Percentiles rank a stretch among this genome's conserved stretches.
Evolutionary conservation across 1,140 invertebrate genomes (phyloP).

Genomic region (Rhagoletis zephyria): DNA sequence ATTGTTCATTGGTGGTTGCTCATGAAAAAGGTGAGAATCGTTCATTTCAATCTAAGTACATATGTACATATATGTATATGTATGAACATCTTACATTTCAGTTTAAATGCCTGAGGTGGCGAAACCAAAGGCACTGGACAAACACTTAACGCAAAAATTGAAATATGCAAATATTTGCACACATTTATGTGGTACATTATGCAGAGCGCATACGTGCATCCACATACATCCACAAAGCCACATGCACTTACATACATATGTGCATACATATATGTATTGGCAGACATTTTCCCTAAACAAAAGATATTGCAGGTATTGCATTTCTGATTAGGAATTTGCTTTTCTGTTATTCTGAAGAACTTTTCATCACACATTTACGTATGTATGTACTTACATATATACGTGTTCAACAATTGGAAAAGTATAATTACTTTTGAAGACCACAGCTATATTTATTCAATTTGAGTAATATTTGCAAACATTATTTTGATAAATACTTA

Average conservation of each 20-base stretch:
- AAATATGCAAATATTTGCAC: conserved; percentile 48
- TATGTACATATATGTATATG: too few species aligned
- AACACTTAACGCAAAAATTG: conserved; percentile 42
- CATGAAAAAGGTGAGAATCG: conserved; percentile 26
- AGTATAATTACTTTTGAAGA: conserved; percentile 46
- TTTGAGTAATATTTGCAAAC: conserved; percentile 8
- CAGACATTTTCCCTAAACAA: not conserved
- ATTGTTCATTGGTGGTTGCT: not conserved
- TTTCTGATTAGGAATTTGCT: conserved; percentile 11
- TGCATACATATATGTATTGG: not conserved
- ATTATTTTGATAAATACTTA: not conserved
- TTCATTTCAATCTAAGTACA: not conserved
- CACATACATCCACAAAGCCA: not conserved
- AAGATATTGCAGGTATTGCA: not conserved
- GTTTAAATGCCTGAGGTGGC: not conserved
- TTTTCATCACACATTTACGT: not conserved
- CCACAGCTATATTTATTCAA: conserved; percentile 41
- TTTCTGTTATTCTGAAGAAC: not conserved
- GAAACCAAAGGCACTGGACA: not conserved
- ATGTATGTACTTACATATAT: not conserved
- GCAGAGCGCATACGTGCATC: not conserved
- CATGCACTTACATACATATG: not conserved
- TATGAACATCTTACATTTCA: not conserved
- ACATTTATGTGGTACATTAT: conserved; percentile 3
- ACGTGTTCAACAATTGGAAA: conserved; percentile 19